These are phyloP conservation scores for Helicorthomorpha holstii DNA, from an alignment of 1,140 invertebrate species.

Conservation along the genomic window DNA sequence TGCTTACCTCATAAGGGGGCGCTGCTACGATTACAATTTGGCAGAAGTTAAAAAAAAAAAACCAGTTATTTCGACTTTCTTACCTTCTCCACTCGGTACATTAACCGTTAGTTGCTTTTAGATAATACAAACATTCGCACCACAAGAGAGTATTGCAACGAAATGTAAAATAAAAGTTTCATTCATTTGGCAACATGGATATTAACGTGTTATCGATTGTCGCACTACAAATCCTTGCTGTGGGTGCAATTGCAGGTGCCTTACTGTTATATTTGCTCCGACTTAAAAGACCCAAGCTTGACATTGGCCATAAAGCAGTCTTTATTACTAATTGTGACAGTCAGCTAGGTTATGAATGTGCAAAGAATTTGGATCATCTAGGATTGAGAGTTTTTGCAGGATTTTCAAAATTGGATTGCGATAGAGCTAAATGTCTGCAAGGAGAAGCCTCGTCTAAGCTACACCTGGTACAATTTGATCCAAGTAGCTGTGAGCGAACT, in stretches of 20 bases:
- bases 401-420: conserved; percentile 40
- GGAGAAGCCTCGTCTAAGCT: conserved; percentile 52
- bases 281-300: background rate
- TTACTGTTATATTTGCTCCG: conserved; percentile 1
- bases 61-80: too few species aligned
- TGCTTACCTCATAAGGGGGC: too few species aligned
- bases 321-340: conserved; percentile 71
- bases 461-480: conserved; percentile 51
- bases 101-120: too few species aligned
- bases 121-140: too few species aligned
- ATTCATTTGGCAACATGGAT: too few species aligned
- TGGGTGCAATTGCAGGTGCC: background rate
- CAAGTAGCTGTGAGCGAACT: conserved; percentile 52
- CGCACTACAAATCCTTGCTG: background rate
- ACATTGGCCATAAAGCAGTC: conserved; percentile 53
- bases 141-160: too few species aligned
- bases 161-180: too few species aligned
- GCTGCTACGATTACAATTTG: too few species aligned
- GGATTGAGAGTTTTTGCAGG: conserved; percentile 65
- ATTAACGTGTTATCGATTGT: background rate
- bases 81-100: too few species aligned
- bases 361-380: conserved; percentile 53
- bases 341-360: conserved; percentile 52
- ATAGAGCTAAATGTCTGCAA: conserved; percentile 48
- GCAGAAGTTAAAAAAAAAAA: too few species aligned